Conservation (phyloP, 2,797 vertebrate genomes). For the Lepilemur ruficaudatus region DNA sequence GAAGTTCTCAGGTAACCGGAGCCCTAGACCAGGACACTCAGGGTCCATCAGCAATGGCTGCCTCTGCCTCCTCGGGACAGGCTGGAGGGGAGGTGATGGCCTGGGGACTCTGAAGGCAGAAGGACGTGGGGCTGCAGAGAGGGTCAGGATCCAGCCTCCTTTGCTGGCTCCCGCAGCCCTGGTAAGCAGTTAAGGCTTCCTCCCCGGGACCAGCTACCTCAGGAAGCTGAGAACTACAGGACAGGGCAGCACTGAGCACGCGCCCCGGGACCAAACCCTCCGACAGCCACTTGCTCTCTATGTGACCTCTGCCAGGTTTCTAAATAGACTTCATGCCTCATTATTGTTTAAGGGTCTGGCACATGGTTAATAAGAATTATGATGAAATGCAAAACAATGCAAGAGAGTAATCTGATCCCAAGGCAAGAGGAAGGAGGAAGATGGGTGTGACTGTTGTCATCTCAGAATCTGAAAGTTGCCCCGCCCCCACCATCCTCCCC, state of each 20-base stretch:
- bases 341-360: not conserved
- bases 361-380: not conserved
- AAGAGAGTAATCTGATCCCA: not conserved
- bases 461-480: not conserved
- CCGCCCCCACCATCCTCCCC: not conserved
- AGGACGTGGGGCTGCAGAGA: not conserved
- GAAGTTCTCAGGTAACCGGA: not conserved
- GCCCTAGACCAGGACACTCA: not conserved
- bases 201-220: not conserved
- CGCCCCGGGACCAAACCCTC: too few relatives aligned
- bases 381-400: not conserved
- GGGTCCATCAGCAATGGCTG: not conserved
- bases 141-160: not conserved
- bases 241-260: fast-evolving
- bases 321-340: not conserved
- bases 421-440: not conserved
- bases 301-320: not conserved
- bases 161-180: not conserved
- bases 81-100: not conserved
- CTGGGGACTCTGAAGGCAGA: too few relatives aligned
- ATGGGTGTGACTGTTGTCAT: not conserved
- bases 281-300: not conserved
- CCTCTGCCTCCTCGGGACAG: not conserved
- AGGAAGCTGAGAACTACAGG: not conserved
- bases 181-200: not conserved